These are phyloP conservation scores for Camelus dromedarius DNA, from an alignment of 2,113 vertebrate species.

Conservation along the genomic window DNA sequence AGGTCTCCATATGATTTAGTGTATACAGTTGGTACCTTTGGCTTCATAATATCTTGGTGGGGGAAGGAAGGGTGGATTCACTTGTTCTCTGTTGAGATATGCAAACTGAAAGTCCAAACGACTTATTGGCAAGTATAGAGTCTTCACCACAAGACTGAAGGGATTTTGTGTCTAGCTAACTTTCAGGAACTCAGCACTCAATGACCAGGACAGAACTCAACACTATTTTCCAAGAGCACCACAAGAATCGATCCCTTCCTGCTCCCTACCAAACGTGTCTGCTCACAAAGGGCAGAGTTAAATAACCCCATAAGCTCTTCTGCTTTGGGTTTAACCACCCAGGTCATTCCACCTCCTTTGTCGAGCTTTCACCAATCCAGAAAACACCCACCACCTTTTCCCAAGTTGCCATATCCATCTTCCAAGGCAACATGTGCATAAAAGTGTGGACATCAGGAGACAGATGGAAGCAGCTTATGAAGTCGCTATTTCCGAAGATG, in stretches of 20 bases:
- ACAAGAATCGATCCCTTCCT: background rate
- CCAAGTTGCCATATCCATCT: background rate
- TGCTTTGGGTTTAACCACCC: background rate
- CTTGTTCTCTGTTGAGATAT: background rate
- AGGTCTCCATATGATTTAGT: background rate
- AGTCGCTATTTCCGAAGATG: fast-evolving
- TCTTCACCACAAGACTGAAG: background rate
- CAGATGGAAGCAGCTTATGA: fast-evolving
- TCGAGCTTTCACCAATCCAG: background rate
- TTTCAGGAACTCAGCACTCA: background rate
- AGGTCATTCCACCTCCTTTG: background rate
- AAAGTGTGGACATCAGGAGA: background rate
- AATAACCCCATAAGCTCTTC: background rate
- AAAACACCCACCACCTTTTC: background rate
- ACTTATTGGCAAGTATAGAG: background rate
- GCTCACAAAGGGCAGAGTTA: background rate
- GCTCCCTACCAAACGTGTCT: background rate
- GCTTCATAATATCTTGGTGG: too few relatives aligned
- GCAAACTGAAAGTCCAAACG: background rate
- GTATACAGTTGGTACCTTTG: background rate
- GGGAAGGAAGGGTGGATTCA: background rate
- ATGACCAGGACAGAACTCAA: background rate
- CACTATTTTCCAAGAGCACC: background rate
- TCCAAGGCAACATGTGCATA: too few relatives aligned
- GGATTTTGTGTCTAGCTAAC: background rate